These are phyloP conservation scores for Polietes domitor DNA, from an alignment of 2,888 invertebrate genomes.

Conservation along the genomic window DNA sequence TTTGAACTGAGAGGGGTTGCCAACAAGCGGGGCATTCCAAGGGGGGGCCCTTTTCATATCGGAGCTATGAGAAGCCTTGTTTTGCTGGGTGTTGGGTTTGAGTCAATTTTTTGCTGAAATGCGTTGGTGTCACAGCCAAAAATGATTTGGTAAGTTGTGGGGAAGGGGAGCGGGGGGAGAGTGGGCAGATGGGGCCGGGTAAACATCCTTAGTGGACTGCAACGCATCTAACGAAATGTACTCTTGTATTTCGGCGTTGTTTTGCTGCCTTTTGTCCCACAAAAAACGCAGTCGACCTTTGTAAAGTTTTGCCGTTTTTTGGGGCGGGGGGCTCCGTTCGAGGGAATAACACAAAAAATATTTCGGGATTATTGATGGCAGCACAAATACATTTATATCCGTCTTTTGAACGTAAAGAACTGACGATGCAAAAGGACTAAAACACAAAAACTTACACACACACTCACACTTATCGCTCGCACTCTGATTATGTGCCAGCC, in stretches of 20 bases:
- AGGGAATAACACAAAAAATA: conserved; percentile 60
- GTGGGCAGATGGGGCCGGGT: not conserved
- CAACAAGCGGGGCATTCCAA: conserved; percentile 14
- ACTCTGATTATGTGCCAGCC: too few relatives aligned
- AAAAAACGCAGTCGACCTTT: conserved; percentile 72
- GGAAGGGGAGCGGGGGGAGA: not conserved
- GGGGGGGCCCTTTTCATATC: conserved; percentile 42
- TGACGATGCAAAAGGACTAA: conserved; percentile 37
- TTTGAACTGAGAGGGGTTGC: conserved; percentile 48
- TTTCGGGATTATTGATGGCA: conserved; percentile 78
- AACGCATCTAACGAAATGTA: conserved; percentile 57
- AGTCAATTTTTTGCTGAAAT: conserved; percentile 57
- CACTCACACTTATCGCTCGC: too few relatives aligned
- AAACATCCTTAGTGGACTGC: conserved; percentile 60
- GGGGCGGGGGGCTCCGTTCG: too few relatives aligned
- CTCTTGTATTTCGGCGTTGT: conserved; percentile 36
- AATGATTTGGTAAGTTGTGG: conserved; percentile 4
- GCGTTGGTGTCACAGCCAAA: conserved; percentile 60
- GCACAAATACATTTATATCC: conserved; percentile 63
- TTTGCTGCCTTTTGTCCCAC: conserved; percentile 58
- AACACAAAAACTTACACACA: conserved; percentile 12
- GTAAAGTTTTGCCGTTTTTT: conserved; percentile 66
- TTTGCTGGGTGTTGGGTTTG: conserved; percentile 26
- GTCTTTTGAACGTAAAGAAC: conserved; percentile 52
- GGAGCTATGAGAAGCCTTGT: too few relatives aligned